phyloP scores from a whole-genome alignment of 2,888 invertebrate species.

The Agriopis leucophaearia region DNA sequence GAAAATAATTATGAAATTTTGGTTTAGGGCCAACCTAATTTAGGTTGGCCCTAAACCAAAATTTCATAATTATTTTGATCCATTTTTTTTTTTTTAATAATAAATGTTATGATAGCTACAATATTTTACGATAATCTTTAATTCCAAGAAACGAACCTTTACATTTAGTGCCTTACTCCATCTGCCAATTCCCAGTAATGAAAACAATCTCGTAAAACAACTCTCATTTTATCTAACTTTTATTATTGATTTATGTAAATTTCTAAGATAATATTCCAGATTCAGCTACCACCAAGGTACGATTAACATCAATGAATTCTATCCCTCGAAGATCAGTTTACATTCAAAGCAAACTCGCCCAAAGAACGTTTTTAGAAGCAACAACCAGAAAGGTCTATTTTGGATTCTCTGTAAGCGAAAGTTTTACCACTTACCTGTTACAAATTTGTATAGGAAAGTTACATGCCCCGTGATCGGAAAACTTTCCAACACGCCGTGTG shows the following conservation, averaged over 20 bases:
- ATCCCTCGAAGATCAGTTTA: constrained; percentile 15
- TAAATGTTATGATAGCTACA: too few species aligned
- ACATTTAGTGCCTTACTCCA: not conserved
- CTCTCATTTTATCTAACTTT: not conserved
- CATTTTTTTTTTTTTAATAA: too few species aligned
- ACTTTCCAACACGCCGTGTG: constrained; percentile 42
- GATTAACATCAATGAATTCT: constrained; percentile 1
- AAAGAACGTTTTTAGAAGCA: constrained; percentile 31
- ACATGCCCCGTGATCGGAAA: constrained; percentile 46
- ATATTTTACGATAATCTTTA: not conserved
- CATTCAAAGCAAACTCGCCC: constrained; percentile 30
- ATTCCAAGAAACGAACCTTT: not conserved
- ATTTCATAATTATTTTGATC: too few species aligned
- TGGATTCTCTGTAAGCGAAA: constrained; percentile 37
- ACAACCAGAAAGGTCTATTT: constrained; percentile 33
- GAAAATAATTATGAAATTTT: too few species aligned
- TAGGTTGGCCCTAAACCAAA: too few species aligned
- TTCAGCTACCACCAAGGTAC: not conserved
- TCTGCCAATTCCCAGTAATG: not conserved
- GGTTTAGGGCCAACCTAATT: too few species aligned
- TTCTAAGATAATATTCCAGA: not conserved
- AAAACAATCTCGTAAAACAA: not conserved
- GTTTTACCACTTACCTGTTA: constrained; percentile 48
- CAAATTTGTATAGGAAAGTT: constrained; percentile 46
- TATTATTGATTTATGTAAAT: not conserved